Percentiles rank a stretch among this genome's conserved stretches.
Evolutionary conservation across 1,140 invertebrate genomes (phyloP).

Genomic region (Philotrypesis tridentata): DNA sequence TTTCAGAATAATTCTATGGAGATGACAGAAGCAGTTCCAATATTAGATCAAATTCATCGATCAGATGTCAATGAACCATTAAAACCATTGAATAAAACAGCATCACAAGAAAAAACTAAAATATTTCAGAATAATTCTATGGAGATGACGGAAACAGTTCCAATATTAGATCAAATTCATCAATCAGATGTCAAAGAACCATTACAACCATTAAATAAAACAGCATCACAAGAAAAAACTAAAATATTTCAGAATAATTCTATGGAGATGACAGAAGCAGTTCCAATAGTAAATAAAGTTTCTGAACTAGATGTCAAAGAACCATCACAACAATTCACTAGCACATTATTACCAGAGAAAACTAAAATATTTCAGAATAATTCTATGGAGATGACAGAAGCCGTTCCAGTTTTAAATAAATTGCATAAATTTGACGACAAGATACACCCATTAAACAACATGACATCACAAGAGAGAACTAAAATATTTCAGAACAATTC

Average conservation of each 20-base stretch:
- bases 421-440: not conserved
- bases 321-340: not conserved
- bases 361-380: constrained; percentile 29
- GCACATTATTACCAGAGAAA: constrained; percentile 18
- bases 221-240: too few relatives aligned
- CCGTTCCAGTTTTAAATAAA: not conserved
- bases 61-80: too few relatives aligned
- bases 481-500: constrained; percentile 38
- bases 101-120: constrained; percentile 1
- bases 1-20: constrained; percentile 39
- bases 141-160: not conserved
- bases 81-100: not conserved
- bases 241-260: too few relatives aligned
- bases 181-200: not conserved
- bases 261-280: too few relatives aligned
- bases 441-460: not conserved
- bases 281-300: not conserved
- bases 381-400: constrained; percentile 46
- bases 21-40: constrained; percentile 20
- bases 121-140: not conserved
- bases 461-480: not conserved
- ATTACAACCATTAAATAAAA: too few relatives aligned
- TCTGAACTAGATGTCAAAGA: not conserved
- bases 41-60: too few relatives aligned
- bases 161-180: not conserved